phyloP scores from a whole-genome alignment of 2,888 invertebrate species.

The Lasioglossum zephyrum region DNA sequence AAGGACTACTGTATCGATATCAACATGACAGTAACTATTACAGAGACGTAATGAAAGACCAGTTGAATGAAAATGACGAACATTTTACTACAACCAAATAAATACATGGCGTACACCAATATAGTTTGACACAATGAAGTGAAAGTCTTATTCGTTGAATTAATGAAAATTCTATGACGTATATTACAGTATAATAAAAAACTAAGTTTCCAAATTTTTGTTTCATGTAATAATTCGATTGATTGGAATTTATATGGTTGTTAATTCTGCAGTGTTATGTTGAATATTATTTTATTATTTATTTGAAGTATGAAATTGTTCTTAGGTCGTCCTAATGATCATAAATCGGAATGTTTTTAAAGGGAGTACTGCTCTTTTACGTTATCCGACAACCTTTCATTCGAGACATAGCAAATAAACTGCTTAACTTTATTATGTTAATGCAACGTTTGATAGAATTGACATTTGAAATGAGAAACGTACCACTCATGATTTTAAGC shows the following conservation, averaged over 20 bases:
- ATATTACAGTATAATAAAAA: too few species aligned
- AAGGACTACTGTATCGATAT: too few species aligned
- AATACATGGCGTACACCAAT: too few species aligned
- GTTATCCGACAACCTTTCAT: not conserved
- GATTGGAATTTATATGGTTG: not conserved
- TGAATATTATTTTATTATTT: not conserved
- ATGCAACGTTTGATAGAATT: constrained; percentile 5
- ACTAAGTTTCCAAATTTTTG: not conserved
- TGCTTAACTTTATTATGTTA: not conserved
- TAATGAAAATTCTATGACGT: too few species aligned
- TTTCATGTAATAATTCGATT: not conserved
- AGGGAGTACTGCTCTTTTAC: not conserved
- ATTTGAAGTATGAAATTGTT: not conserved
- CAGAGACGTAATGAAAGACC: too few species aligned
- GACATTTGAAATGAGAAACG: constrained; percentile 1
- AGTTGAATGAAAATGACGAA: too few species aligned
- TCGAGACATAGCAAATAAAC: not conserved
- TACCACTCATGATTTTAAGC: not conserved
- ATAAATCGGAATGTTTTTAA: not conserved
- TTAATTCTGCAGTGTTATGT: not conserved
- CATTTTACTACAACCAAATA: too few species aligned
- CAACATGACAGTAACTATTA: too few species aligned
- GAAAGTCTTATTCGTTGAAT: too few species aligned
- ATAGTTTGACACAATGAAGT: too few species aligned
- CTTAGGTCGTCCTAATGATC: not conserved